Base-by-base conservation (phyloP, 2,113 vertebrate genomes). In the Psilopsiagon aurifrons region DNA sequence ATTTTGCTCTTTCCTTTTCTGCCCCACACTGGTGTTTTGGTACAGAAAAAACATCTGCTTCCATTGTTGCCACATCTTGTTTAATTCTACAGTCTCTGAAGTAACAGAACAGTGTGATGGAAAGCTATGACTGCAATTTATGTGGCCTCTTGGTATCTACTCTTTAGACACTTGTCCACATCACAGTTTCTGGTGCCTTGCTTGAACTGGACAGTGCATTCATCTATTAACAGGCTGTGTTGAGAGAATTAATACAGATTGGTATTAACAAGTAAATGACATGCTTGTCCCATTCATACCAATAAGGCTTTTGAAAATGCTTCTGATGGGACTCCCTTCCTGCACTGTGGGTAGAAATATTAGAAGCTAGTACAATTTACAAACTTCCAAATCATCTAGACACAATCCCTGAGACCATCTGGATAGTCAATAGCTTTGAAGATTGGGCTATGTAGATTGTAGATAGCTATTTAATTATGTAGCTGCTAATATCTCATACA, bases 21-120 rank as follows among this genome's bases (percentile, higher is more conserved):
- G 13, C 59, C 6, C 24, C 7, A 47, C 8, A 18, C 1, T 29
- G 39, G 2, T 70, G 39, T 81, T 92, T 80, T 78, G 16, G 7
- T 64, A 62, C 43, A 64, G 17, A 12, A 62, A 71, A 44, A 57
- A 5, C 7, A 55, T 29, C 7, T 88, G 11, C n/a, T 83, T 88
- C 5, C 19, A 7, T 67, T 77, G 16, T 59, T 24, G 41, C 10
- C 5, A 59, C 13, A 37, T 31, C n/a, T 66, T 0, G 0, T 37
- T 76, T 57, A 28, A 80, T 68, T 5, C 12, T 39, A 37, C 18
- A 27, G 20, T 41, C 29, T 89, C 62, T 75, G 11, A 67, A 51
- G 24, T 41, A 57, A n/a, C 10, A 55, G 9, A 76, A 43, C 3
- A 76, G 22, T 44, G 7, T 57, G 19, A 44, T 8, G 4, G 24